Evolutionary conservation across 2,888 invertebrate species (phyloP).

Genomic region (Agrilus biguttatus): DNA sequence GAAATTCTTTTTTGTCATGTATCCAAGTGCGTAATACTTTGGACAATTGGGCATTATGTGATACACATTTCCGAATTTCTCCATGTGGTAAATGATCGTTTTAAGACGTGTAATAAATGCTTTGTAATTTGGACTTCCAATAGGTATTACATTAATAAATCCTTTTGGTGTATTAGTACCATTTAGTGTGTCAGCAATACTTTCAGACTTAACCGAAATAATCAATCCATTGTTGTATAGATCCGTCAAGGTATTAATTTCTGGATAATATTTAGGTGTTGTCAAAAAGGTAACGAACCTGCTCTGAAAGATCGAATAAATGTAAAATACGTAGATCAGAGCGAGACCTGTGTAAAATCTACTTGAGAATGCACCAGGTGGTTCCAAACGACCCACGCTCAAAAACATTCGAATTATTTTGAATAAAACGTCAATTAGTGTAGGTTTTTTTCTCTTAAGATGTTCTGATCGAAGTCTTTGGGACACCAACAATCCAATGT

Average conservation of each 20-base stretch:
- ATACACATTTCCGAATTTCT: too few species aligned
- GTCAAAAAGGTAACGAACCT: conserved; percentile 30
- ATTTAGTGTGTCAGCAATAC: conserved; percentile 27
- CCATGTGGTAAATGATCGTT: too few species aligned
- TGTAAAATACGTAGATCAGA: conserved; percentile 24
- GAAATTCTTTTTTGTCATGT: too few species aligned
- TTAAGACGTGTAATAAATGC: too few species aligned
- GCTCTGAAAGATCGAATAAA: conserved; percentile 30
- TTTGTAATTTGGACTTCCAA: too few species aligned
- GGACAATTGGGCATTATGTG: too few species aligned
- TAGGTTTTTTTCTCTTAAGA: neutral
- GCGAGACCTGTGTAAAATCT: conserved; percentile 23
- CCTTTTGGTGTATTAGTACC: conserved; percentile 14
- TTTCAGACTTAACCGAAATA: conserved; percentile 27
- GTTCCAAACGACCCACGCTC: conserved; percentile 20
- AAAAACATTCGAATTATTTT: conserved; percentile 23
- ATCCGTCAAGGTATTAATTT: conserved; percentile 27
- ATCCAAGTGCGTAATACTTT: too few species aligned
- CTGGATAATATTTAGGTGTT: conserved; percentile 26
- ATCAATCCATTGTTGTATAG: conserved; percentile 21
- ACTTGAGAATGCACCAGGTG: conserved; percentile 22
- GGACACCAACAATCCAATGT: conserved; percentile 9
- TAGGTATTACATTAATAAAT: too few species aligned
- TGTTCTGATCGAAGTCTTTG: neutral
- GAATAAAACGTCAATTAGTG: conserved; percentile 17